Evolutionary conservation across 2,113 vertebrate genomes (phyloP).

Genomic region (zebrafish (Danio rerio)): DNA sequence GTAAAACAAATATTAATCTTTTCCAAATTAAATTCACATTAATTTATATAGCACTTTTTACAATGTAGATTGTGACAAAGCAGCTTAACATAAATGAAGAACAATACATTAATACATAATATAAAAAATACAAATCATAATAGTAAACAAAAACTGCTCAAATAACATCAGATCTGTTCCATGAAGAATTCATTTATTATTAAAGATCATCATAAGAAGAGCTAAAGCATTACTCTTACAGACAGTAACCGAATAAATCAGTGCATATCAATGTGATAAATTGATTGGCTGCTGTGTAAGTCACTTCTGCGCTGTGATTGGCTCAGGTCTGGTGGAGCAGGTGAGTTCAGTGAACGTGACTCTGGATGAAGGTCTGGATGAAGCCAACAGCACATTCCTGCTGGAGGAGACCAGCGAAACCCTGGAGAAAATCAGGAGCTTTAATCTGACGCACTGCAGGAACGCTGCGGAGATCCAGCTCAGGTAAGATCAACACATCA

Average conservation of each 20-base stretch:
- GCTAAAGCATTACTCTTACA: background rate
- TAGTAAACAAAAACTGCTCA: too few relatives aligned
- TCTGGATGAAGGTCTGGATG: slow-evolving; percentile 61
- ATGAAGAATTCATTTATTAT: too few relatives aligned
- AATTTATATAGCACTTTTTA: too few relatives aligned
- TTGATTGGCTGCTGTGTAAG: slow-evolving; percentile 6
- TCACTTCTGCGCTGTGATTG: slow-evolving; percentile 38
- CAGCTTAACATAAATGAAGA: too few relatives aligned
- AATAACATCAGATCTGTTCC: too few relatives aligned
- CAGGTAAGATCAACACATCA: slow-evolving; percentile 72
- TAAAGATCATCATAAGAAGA: too few relatives aligned
- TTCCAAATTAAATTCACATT: too few relatives aligned
- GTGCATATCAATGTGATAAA: background rate
- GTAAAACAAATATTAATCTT: too few relatives aligned
- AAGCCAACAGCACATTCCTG: slow-evolving; percentile 69
- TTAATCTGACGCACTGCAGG: slow-evolving; percentile 62
- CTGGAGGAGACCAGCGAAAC: slow-evolving; percentile 72
- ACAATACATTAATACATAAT: too few relatives aligned
- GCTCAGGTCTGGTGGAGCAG: slow-evolving; percentile 76
- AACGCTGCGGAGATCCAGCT: slow-evolving; percentile 67
- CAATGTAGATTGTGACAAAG: too few relatives aligned
- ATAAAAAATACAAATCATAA: too few relatives aligned
- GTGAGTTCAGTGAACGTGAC: slow-evolving; percentile 78
- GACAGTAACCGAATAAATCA: too few relatives aligned
- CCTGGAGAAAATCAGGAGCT: slow-evolving; percentile 71